Evolutionary conservation across 2,797 vertebrate genomes (phyloP).

Genomic region (Dryobates pubescens): DNA sequence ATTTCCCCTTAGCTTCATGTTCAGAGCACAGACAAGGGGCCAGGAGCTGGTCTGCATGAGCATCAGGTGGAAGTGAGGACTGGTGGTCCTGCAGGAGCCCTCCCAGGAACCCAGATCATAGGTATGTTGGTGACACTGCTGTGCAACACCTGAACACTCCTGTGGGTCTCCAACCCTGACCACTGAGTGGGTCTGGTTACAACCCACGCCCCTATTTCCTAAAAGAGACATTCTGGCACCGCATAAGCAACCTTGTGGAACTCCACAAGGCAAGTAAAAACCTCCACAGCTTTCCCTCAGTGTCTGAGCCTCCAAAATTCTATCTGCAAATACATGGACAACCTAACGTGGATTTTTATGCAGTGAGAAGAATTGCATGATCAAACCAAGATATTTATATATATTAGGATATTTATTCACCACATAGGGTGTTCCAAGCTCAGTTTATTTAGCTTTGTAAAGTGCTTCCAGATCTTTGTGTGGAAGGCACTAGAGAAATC

Average conservation of each 20-base stretch:
- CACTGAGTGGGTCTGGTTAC: neutral
- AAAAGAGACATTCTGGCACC: neutral
- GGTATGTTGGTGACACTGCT: neutral
- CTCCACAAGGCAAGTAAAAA: conserved; percentile 41
- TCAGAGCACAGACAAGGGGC: neutral
- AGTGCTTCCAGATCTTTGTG: conserved; percentile 64
- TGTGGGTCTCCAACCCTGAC: rapidly evolving
- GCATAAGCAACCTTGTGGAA: neutral
- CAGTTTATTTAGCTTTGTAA: conserved; percentile 66
- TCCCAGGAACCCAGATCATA: rapidly evolving
- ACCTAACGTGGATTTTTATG: neutral
- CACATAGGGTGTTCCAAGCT: conserved; percentile 45
- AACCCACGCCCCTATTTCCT: neutral
- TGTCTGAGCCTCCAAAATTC: neutral
- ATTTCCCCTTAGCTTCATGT: neutral
- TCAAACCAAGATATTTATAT: conserved; percentile 31
- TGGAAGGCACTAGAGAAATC: conserved; percentile 69
- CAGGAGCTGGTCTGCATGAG: neutral
- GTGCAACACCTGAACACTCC: neutral
- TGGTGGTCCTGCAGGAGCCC: neutral
- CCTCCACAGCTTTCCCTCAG: neutral
- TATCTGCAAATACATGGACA: neutral
- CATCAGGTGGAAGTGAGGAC: neutral
- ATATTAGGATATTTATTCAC: conserved; percentile 61
- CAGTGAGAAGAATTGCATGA: conserved; percentile 2